These are phyloP conservation scores for Pyrrhia umbra DNA, from an alignment of 2,888 invertebrate genomes.

Conservation along the genomic window DNA sequence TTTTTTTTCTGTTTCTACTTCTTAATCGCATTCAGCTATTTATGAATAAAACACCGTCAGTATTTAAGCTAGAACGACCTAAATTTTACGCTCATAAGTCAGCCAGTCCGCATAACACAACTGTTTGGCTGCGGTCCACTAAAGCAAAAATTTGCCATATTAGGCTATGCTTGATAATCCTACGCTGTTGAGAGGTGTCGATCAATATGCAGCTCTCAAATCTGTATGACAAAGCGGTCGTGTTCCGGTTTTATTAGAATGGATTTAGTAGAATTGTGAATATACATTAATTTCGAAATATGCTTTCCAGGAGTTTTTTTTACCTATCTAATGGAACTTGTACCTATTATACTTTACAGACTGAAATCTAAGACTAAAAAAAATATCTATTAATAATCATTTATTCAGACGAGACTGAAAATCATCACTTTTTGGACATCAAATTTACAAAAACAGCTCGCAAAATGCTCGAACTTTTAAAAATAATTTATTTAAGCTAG, in stretches of 20 bases:
- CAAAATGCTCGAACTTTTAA: too few species aligned
- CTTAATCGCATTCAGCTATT: neutral
- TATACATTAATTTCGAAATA: neutral
- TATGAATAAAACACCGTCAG: constrained; percentile 4
- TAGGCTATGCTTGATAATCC: constrained; percentile 37
- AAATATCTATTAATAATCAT: too few species aligned
- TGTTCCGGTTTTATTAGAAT: constrained; percentile 24
- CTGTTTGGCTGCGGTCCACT: constrained; percentile 49
- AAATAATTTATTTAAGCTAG: too few species aligned
- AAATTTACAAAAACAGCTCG: too few species aligned
- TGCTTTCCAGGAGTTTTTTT: neutral
- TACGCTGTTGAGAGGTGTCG: constrained; percentile 32
- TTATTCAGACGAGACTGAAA: too few species aligned
- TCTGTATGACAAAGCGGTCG: constrained; percentile 36
- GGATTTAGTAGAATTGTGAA: neutral
- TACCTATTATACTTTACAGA: too few species aligned
- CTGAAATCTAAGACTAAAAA: too few species aligned
- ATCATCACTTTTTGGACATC: too few species aligned
- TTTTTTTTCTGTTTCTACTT: neutral
- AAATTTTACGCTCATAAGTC: constrained; percentile 36
- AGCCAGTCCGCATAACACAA: constrained; percentile 35
- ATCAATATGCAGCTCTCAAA: constrained; percentile 52
- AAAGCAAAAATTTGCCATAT: constrained; percentile 56
- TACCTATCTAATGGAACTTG: too few species aligned
- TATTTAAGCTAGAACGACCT: constrained; percentile 28